Base-by-base conservation (phyloP, 2,797 vertebrate species). In the Arctocebus calabarensis region DNA sequence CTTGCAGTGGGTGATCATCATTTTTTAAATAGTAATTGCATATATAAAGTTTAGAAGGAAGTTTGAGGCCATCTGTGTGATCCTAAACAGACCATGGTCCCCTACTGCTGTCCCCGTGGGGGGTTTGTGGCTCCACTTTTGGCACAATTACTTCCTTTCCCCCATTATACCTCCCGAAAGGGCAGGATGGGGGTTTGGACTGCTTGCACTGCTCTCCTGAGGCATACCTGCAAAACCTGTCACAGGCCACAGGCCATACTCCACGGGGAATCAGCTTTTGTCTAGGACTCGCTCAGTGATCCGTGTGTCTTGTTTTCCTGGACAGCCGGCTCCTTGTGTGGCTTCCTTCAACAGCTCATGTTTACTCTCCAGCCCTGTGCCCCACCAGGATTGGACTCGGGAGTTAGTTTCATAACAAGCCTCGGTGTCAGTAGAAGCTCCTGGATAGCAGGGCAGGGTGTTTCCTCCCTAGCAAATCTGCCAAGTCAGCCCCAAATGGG, bases 391-490 rank as follows among this genome's bases (percentile, higher is more conserved):
- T 0, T 2, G 8, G 27, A 11, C 61, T 59, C 14, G 0, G 23
- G 52, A 1, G 34, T 22, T 25, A 2, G 14, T 43, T 32, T 57
- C 59, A 10, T 9, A 11, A 1, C 2, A 8, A 29, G 3, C 66
- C 88, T 52, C 8, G 74, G 92, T 48, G 81, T 75, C 83, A 25
- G 45, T 37, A 61, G 59, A 84, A 34, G 77, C 73, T 27, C 48
- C 0, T 0, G 0, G 0, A 34, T 0, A 48, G 84, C 78, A 37
- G 12, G 3, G 0, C 0, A 4, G 32, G 37, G 23, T 1, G 32
- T 70, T 71, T 62, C 66, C 64, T 66, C 79, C 32, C 88, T 23
- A 3, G 64, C 32, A 29, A 55, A 17, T 59, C 59, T 52, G 32
- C 77, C 70, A 84, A 62, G 37, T 20, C 75, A 34, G 75, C 62